Percentiles rank a stretch among this genome's conserved stretches.
Conservation (phyloP, 64 coral and sea anemone species). For the Pocillopora damicornis region DNA sequence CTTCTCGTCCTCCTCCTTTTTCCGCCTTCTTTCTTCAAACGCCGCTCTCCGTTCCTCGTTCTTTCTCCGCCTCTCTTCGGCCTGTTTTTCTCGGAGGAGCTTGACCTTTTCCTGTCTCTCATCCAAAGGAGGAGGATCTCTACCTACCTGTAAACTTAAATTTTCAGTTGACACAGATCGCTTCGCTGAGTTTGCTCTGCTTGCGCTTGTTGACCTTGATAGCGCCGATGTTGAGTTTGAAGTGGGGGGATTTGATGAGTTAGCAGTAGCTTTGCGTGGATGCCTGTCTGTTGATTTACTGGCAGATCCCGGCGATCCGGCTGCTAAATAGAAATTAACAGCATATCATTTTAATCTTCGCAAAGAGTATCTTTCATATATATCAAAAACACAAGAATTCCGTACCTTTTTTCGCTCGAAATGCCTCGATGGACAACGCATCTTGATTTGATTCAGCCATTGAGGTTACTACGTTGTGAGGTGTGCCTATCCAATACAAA, state of each 20-base stretch:
- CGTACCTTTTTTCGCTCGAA: slow-evolving; percentile 81
- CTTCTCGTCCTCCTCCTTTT: slow-evolving; percentile 78
- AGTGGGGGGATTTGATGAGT: slow-evolving; percentile 13
- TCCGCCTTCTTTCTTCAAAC: slow-evolving; percentile 80
- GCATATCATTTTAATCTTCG: neutral
- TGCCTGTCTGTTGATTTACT: slow-evolving; percentile 6
- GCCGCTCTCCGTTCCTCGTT: slow-evolving; percentile 80
- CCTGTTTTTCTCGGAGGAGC: slow-evolving; percentile 73
- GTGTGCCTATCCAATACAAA: slow-evolving; percentile 64
- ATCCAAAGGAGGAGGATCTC: slow-evolving; percentile 37
- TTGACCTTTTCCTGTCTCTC: slow-evolving; percentile 67
- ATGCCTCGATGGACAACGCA: slow-evolving; percentile 66
- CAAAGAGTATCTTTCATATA: neutral
- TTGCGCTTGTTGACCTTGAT: slow-evolving; percentile 24
- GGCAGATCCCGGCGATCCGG: neutral
- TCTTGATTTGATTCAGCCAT: slow-evolving; percentile 78
- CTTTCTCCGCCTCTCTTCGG: slow-evolving; percentile 71
- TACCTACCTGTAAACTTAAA: slow-evolving; percentile 30
- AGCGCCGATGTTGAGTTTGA: slow-evolving; percentile 13
- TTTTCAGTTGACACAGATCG: slow-evolving; percentile 72
- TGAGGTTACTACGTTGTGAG: slow-evolving; percentile 41
- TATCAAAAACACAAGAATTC: neutral
- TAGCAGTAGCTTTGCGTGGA: slow-evolving; percentile 3
- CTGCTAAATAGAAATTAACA: slow-evolving; percentile 22
- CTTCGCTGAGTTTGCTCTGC: slow-evolving; percentile 21